Conservation (phyloP, 53 echinoderm and acorn worm species). For the Echinarachnius parma region DNA sequence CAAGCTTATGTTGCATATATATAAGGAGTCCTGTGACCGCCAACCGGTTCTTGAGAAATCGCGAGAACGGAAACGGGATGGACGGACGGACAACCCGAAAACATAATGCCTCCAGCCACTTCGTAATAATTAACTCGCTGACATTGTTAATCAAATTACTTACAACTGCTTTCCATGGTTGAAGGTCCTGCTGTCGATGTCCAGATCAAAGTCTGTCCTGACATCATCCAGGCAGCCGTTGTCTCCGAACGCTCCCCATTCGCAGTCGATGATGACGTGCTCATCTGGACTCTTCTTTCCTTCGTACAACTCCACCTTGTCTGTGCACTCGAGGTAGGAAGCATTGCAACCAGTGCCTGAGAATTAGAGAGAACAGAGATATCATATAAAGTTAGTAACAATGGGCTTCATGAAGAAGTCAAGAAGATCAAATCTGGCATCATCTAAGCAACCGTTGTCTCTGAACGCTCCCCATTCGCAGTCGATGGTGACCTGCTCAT, state of each 20-base stretch:
- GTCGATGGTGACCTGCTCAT: slow-evolving; percentile 29
- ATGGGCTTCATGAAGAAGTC: too few relatives aligned
- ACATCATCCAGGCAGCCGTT: slow-evolving; percentile 31
- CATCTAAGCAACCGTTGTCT: slow-evolving; percentile 36
- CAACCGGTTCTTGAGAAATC: too few relatives aligned
- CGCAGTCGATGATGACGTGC: slow-evolving; percentile 33
- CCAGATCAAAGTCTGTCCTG: slow-evolving; percentile 35
- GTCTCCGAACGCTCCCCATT: slow-evolving; percentile 47
- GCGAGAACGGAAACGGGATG: too few relatives aligned
- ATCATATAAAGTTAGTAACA: too few relatives aligned
- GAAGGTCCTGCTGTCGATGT: slow-evolving; percentile 35
- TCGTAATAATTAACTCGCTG: too few relatives aligned
- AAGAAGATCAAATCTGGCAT: too few relatives aligned
- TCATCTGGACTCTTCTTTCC: slow-evolving; percentile 20
- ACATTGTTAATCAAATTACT: too few relatives aligned
- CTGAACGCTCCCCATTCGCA: slow-evolving; percentile 44
- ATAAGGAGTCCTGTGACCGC: too few relatives aligned
- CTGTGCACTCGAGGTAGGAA: slow-evolving; percentile 35
- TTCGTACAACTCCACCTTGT: slow-evolving; percentile 42
- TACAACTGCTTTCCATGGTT: slow-evolving; percentile 38
- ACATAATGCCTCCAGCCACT: too few relatives aligned
- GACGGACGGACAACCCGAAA: too few relatives aligned
- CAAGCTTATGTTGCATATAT: too few relatives aligned
- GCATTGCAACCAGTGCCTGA: slow-evolving; percentile 45
- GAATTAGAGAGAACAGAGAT: background rate